Percentiles rank a stretch among this genome's conserved stretches.
Evolutionary conservation across 2,797 vertebrate genomes (phyloP).

Genomic region (Nannoperca australis): DNA sequence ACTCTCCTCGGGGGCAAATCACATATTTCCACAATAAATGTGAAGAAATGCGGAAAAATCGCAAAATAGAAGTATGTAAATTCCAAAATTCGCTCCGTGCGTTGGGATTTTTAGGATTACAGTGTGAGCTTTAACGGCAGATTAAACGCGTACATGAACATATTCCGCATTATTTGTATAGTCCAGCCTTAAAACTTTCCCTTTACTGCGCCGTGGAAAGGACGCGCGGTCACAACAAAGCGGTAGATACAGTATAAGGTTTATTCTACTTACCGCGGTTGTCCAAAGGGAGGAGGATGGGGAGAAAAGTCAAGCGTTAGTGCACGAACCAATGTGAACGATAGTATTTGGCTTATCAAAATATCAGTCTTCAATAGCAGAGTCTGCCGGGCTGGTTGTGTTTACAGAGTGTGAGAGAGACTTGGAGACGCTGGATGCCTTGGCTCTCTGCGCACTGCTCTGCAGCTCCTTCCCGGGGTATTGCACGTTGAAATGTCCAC

Average conservation of each 20-base stretch:
- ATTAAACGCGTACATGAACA: slow-evolving; percentile 17
- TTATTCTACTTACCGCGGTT: slow-evolving; percentile 80
- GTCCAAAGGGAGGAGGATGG: slow-evolving; percentile 72
- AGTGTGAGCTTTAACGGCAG: neutral
- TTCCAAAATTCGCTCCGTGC: slow-evolving; percentile 14
- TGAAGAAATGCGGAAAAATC: slow-evolving; percentile 31
- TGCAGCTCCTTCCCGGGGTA: slow-evolving; percentile 85
- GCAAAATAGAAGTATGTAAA: slow-evolving; percentile 19
- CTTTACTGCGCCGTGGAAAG: slow-evolving; percentile 39
- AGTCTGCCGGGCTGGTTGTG: slow-evolving; percentile 74
- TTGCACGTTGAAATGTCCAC: slow-evolving; percentile 89
- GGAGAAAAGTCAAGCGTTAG: slow-evolving; percentile 75
- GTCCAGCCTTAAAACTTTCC: slow-evolving; percentile 50
- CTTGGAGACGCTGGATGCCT: slow-evolving; percentile 75
- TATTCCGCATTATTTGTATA: neutral
- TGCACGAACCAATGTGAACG: slow-evolving; percentile 84
- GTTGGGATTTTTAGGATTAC: slow-evolving; percentile 3
- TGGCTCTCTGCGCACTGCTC: slow-evolving; percentile 77
- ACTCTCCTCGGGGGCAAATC: slow-evolving; percentile 76
- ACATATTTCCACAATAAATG: slow-evolving; percentile 71
- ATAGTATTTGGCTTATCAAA: slow-evolving; percentile 82
- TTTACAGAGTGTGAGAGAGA: slow-evolving; percentile 78
- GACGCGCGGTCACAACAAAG: slow-evolving; percentile 62
- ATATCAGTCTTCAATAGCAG: slow-evolving; percentile 67
- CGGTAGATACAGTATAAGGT: slow-evolving; percentile 73